These are phyloP conservation scores for Drosophila tripunctata DNA, from an alignment of 2,888 invertebrate species.

Conservation along the genomic window DNA sequence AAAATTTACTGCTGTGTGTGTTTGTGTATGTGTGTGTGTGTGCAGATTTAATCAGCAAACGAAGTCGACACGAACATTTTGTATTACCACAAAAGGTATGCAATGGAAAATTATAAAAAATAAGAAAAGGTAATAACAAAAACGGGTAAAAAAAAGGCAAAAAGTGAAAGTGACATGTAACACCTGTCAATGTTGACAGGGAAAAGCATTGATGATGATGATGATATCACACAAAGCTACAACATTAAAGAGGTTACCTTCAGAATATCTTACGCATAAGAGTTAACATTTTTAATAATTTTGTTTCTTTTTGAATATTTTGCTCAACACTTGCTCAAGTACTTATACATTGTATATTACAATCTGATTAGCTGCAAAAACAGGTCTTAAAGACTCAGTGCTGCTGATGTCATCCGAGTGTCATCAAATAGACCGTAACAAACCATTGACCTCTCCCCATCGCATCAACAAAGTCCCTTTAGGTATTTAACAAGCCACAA, in stretches of 20 bases:
- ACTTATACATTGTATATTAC: slow-evolving; percentile 19
- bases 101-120: slow-evolving; percentile 61
- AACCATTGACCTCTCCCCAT: slow-evolving; percentile 25
- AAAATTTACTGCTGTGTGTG: slow-evolving; percentile 16
- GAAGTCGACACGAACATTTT: slow-evolving; percentile 30
- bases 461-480: not conserved
- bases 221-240: no score
- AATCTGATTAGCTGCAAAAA: slow-evolving; percentile 53
- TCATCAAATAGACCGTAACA: slow-evolving; percentile 55
- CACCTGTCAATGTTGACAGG: slow-evolving; percentile 4
- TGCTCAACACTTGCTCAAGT: slow-evolving; percentile 1
- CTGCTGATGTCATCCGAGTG: slow-evolving; percentile 68
- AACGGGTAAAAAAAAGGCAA: slow-evolving; percentile 37
- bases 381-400: slow-evolving; percentile 22
- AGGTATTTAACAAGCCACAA: slow-evolving; percentile 1
- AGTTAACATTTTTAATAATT: not conserved
- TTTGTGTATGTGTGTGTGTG: slow-evolving; percentile 18
- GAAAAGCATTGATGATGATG: slow-evolving; percentile 30
- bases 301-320: not conserved
- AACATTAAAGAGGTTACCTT: not conserved
- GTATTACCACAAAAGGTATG: slow-evolving; percentile 69
- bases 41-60: slow-evolving; percentile 62
- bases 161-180: slow-evolving; percentile 66
- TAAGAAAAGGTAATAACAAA: slow-evolving; percentile 39
- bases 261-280: not conserved